Evolutionary conservation across 2,113 vertebrate genomes (phyloP).

Genomic region (Plecotus auritus): DNA sequence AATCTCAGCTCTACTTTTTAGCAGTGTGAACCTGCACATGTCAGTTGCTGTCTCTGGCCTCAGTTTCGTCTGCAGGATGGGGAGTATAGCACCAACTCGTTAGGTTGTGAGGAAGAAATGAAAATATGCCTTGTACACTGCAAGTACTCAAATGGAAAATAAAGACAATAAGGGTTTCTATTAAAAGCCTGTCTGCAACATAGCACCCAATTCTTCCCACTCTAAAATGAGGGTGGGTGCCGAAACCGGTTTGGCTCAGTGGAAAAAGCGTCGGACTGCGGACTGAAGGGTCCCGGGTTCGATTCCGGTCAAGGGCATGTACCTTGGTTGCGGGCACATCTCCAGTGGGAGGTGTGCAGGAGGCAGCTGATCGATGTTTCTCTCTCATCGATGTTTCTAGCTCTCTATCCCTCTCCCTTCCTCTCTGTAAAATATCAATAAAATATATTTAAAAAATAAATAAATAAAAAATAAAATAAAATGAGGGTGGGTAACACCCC

Average conservation of each 20-base stretch:
- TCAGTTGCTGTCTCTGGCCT: background rate
- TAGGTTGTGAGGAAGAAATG: background rate
- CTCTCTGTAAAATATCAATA: too few relatives aligned
- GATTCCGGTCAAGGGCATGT: too few relatives aligned
- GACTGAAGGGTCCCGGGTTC: too few relatives aligned
- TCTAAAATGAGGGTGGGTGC: background rate
- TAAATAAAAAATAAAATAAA: too few relatives aligned
- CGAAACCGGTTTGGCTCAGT: too few relatives aligned
- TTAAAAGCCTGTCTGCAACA: background rate
- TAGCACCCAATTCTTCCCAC: background rate
- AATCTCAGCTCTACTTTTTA: background rate
- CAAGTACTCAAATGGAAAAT: background rate
- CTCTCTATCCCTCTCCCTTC: too few relatives aligned
- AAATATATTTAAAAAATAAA: too few relatives aligned
- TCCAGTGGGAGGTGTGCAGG: too few relatives aligned
- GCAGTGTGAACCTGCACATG: background rate
- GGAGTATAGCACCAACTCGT: accelerated
- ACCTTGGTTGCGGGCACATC: too few relatives aligned
- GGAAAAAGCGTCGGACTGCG: too few relatives aligned
- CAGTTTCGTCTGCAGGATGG: background rate
- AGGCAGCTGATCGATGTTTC: too few relatives aligned
- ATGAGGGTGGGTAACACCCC: background rate
- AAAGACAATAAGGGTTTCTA: background rate
- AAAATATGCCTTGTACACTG: background rate
- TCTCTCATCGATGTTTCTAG: too few relatives aligned